A percentile compares a stretch with the other conserved stretches of the same genome.
Evolutionary conservation across 1,140 invertebrate genomes (phyloP).

Genomic region (Aphaenogaster floridana): DNA sequence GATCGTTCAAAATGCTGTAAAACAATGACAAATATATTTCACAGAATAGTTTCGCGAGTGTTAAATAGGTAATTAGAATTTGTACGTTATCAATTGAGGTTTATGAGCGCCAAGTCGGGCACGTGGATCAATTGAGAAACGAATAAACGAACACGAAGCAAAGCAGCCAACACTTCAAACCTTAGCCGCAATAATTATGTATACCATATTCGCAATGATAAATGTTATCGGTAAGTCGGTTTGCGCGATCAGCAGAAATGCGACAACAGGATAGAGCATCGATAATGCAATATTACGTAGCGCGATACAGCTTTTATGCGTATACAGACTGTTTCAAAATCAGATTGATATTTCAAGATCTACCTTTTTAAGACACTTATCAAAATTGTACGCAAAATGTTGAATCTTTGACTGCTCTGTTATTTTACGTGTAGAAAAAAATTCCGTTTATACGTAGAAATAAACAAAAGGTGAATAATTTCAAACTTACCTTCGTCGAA

Average conservation of each 20-base stretch:
- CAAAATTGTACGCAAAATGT: not conserved
- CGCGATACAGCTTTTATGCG: not conserved
- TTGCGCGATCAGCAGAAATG: conserved; percentile 16
- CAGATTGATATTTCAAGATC: not conserved
- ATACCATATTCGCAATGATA: conserved; percentile 5
- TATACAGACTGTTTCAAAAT: not conserved
- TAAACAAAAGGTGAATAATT: conserved; percentile 34
- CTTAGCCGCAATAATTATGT: not conserved
- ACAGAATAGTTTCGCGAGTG: not conserved
- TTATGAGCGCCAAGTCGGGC: not conserved
- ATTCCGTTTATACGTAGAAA: not conserved
- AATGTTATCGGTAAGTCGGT: not conserved
- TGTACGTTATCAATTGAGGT: conserved; percentile 2
- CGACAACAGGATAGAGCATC: not conserved
- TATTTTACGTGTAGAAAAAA: not conserved
- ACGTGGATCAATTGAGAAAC: not conserved
- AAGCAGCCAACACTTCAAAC: not conserved
- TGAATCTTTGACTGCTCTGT: not conserved
- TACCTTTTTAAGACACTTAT: not conserved
- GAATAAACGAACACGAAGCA: not conserved
- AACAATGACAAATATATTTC: not conserved
- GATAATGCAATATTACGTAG: conserved; percentile 22
- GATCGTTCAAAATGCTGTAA: not conserved
- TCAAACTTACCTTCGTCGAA: conserved; percentile 87
- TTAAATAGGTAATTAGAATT: conserved; percentile 8